A percentile compares a stretch with the other conserved stretches of the same genome.
These are phyloP conservation scores for Erpornis zantholeuca DNA, from an alignment of 2,113 vertebrate genomes.

Conservation along the genomic window DNA sequence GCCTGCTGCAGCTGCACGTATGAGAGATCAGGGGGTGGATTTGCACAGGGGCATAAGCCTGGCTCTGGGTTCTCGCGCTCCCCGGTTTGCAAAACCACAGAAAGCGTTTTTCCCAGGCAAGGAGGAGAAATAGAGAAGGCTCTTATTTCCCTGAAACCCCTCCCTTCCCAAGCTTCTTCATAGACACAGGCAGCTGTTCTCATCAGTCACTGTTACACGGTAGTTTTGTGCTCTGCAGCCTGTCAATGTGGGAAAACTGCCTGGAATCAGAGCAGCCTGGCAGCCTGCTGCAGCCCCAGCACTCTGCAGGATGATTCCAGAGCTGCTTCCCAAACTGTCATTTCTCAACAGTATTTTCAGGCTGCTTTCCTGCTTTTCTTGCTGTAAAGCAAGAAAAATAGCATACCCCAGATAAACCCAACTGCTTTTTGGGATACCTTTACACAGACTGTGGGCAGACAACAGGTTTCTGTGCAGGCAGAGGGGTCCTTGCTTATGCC, in stretches of 20 bases:
- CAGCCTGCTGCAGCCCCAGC: background rate
- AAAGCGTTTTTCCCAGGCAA: background rate
- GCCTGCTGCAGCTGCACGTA: background rate
- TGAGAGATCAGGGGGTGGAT: background rate
- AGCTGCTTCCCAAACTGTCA: background rate
- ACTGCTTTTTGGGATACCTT: background rate
- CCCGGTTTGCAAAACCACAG: background rate
- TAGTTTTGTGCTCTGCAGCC: background rate
- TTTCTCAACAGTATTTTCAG: background rate
- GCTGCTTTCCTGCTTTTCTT: background rate
- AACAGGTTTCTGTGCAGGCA: background rate
- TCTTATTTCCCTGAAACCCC: background rate
- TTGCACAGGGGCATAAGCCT: background rate
- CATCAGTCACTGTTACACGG: background rate
- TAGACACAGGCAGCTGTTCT: background rate
- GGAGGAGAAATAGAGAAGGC: background rate
- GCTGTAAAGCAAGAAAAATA: background rate
- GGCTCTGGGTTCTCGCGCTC: accelerated
- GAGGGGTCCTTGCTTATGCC: accelerated
- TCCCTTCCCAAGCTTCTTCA: background rate
- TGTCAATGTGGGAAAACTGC: background rate
- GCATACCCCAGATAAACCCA: background rate
- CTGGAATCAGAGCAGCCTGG: background rate
- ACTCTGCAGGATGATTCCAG: background rate
- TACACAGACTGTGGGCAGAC: background rate